Evolutionary conservation across 2,797 vertebrate genomes (phyloP), one percentile per base, ranked within the genome.

Genomic region (Semaprochilodus insignis): DNA sequence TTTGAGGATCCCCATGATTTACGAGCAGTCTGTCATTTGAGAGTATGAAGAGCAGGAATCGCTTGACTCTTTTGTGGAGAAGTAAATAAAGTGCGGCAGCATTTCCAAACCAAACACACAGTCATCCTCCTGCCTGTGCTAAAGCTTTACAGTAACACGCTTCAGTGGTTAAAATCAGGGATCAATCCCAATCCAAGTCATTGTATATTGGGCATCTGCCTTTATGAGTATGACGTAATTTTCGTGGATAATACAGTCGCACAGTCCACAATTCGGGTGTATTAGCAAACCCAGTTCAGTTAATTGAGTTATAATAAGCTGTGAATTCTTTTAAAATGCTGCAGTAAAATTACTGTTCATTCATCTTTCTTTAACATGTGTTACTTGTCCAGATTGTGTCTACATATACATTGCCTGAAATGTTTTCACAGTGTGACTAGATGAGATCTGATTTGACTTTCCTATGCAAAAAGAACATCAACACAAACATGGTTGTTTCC

Each of bases 121-220:
- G 40, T 65, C 66, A 44, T 77, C 66, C 75, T 72, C 34, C 66
- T 27, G 71, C 71, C 76, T 21, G 36, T 23, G 31, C 27, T 52
- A 71, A 74, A 65, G 36, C 44, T 84, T 84, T 84, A 82, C 59
- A 84, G 85, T 77, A 85, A 84, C 83, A 86, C 21, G 52, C 88
- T 86, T 65, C 63, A 51, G 62, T 81, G 85, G 86, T 90, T 90
- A 89, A 88, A 80, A 83, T 89, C 83, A n/a, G 0, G 7, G 59
- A 25, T 60, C 63, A 17, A 13, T 31, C 62, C 0, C 60, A 14
- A 62, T 25, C 23, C 3, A 34, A 31, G 15, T 65, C 27, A 34
- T 21, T 67, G 36, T 40, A 67, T 67, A 21, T 65, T 17, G 15
- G 31, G 27, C 16, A 1, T 16, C 27, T 65, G 34, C 7, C 17